phyloP scores from a whole-genome alignment of 1,140 invertebrate genomes.

The Trachymyrmex septentrionalis region DNA sequence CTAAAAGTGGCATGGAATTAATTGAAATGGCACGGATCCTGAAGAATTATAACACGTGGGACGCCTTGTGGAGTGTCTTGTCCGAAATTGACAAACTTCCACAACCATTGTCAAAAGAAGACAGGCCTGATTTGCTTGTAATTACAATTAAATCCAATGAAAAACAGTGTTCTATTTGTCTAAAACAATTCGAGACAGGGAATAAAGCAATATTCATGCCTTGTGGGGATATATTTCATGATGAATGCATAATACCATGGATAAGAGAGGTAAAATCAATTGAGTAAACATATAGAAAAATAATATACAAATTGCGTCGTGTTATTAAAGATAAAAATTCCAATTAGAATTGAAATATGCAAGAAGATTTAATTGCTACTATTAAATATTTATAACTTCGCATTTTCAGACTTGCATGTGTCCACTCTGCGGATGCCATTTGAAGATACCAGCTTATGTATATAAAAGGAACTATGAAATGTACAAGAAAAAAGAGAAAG shows the following conservation, averaged over 20 bases:
- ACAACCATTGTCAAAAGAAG: slow-evolving; percentile 92
- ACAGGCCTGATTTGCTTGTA: slow-evolving; percentile 89
- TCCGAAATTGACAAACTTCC: slow-evolving; percentile 88
- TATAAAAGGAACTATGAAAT: too few relatives aligned
- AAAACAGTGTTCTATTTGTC: slow-evolving; percentile 90
- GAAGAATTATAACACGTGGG: slow-evolving; percentile 90
- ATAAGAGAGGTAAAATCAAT: slow-evolving; percentile 89
- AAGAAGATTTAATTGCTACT: neutral
- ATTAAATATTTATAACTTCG: neutral
- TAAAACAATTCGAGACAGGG: slow-evolving; percentile 89
- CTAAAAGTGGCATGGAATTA: too few relatives aligned
- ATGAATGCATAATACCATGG: slow-evolving; percentile 93
- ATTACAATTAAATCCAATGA: slow-evolving; percentile 85
- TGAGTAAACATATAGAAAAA: neutral
- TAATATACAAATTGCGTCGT: neutral
- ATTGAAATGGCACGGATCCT: slow-evolving; percentile 91
- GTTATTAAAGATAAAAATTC: neutral
- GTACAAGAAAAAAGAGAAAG: slow-evolving; percentile 90
- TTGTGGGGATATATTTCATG: slow-evolving; percentile 93
- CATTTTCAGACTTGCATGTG: slow-evolving; percentile 93
- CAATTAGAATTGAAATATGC: neutral
- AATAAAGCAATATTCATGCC: slow-evolving; percentile 91
- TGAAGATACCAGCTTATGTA: too few relatives aligned
- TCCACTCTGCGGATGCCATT: slow-evolving; percentile 95
- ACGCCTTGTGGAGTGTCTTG: too few relatives aligned